Conservation (phyloP, 2,797 vertebrate species). For the Ciconia nigra region DNA sequence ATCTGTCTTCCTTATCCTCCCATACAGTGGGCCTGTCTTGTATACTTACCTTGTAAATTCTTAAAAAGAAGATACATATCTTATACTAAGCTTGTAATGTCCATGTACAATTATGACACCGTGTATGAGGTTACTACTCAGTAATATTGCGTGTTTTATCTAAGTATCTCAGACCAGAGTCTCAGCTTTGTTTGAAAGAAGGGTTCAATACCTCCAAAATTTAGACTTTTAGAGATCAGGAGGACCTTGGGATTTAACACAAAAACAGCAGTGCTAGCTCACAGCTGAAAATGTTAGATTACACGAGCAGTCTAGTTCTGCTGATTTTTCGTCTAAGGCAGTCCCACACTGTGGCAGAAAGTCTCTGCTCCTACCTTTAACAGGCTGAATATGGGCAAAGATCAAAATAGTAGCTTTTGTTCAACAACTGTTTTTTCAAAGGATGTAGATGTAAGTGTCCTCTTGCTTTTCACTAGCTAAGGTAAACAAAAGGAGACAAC, state of each 20-base stretch:
- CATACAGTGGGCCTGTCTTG: neutral
- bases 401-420: neutral
- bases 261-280: neutral
- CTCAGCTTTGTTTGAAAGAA: neutral
- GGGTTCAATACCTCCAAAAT: neutral
- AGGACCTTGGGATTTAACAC: neutral
- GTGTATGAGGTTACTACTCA: neutral
- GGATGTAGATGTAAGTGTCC: neutral
- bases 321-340: neutral
- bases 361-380: neutral
- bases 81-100: neutral
- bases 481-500: neutral
- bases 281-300: neutral
- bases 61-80: neutral
- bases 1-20: neutral
- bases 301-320: neutral
- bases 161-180: neutral
- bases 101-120: neutral
- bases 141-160: neutral
- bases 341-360: neutral
- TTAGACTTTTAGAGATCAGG: neutral
- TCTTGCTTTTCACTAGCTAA: neutral
- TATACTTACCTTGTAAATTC: neutral
- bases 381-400: neutral
- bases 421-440: neutral